phyloP scores from a whole-genome alignment of 2,797 vertebrate genomes.

The Chaetophractus vellerosus region DNA sequence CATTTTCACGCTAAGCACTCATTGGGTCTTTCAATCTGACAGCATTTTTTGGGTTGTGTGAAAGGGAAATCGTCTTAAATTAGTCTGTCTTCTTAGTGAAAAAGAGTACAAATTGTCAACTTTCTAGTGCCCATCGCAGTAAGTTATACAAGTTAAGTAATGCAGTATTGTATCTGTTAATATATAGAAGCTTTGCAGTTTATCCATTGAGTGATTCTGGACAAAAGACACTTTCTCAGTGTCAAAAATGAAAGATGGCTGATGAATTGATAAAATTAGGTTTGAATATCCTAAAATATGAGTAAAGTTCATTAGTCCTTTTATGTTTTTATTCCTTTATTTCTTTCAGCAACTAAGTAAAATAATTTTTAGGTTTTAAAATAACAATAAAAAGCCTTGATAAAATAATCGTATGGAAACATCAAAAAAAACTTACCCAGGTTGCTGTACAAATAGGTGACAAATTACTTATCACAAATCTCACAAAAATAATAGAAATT shows the following conservation, averaged over 20 bases:
- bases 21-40: slow-evolving; percentile 65
- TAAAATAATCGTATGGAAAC: background rate
- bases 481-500: slow-evolving; percentile 2
- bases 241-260: background rate
- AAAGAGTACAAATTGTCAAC: slow-evolving; percentile 75
- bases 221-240: background rate
- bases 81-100: slow-evolving; percentile 69
- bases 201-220: background rate
- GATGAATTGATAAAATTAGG: slow-evolving; percentile 12
- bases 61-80: slow-evolving; percentile 81
- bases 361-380: background rate
- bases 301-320: slow-evolving; percentile 11
- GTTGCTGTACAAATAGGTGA: background rate
- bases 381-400: background rate
- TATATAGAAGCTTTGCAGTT: slow-evolving; percentile 29
- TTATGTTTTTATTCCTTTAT: background rate
- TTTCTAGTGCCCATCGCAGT: background rate
- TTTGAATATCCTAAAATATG: background rate
- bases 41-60: slow-evolving; percentile 79
- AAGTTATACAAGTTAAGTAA: slow-evolving; percentile 63
- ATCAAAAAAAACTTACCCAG: background rate
- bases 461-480: slow-evolving; percentile 35
- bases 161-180: slow-evolving; percentile 33
- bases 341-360: slow-evolving; percentile 37
- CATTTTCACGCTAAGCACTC: slow-evolving; percentile 75